Conservation (phyloP, 2,888 invertebrate species). For the Aphidoletes aphidimyza region DNA sequence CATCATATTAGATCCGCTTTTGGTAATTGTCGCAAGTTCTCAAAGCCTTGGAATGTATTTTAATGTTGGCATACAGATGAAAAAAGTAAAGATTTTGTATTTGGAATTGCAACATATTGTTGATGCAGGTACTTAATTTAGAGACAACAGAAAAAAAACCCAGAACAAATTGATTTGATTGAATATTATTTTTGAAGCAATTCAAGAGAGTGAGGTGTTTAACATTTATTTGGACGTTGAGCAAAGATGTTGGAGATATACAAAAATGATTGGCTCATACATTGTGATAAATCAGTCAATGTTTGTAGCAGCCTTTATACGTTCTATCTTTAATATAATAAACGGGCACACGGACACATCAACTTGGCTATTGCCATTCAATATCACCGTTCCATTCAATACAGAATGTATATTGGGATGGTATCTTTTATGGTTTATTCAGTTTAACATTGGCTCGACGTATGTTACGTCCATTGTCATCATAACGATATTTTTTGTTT, state of each 20-base stretch:
- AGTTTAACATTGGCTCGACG: neutral
- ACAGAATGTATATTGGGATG: neutral
- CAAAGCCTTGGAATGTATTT: neutral
- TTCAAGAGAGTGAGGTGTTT: neutral
- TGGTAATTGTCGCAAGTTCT: neutral
- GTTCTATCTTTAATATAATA: too few relatives aligned
- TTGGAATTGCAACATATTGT: neutral
- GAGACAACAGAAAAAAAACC: too few relatives aligned
- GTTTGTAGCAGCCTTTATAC: neutral
- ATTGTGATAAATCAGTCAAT: neutral
- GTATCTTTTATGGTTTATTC: slow-evolving; percentile 7
- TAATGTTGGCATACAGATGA: neutral
- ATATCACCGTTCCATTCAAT: neutral
- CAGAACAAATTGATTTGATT: too few relatives aligned
- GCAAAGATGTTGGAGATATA: neutral
- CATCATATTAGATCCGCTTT: neutral
- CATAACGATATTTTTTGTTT: neutral
- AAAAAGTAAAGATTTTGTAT: neutral
- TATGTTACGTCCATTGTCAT: neutral
- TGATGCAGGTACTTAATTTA: neutral
- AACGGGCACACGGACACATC: too few relatives aligned
- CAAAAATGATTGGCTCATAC: neutral
- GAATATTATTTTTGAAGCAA: too few relatives aligned
- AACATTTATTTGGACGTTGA: neutral
- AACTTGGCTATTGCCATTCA: neutral